phyloP scores from a whole-genome alignment of 2,113 vertebrate species.

The Gymnogyps californianus region DNA sequence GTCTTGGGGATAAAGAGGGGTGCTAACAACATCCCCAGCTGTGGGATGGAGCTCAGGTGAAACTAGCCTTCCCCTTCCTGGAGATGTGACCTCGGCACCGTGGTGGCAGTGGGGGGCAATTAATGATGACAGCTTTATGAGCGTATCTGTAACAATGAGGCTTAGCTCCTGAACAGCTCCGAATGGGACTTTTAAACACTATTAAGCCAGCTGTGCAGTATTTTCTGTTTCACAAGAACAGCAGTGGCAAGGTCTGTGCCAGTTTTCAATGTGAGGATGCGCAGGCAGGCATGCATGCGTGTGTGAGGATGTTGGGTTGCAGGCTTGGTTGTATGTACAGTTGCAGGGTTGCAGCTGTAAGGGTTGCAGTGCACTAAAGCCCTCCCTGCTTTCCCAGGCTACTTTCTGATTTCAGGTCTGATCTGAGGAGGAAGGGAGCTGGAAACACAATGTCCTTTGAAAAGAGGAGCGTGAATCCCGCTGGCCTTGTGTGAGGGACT shows the following conservation, averaged over 20 bases:
- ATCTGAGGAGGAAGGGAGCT: background rate
- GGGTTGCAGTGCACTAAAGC: background rate
- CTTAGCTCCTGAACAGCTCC: slow-evolving; percentile 14
- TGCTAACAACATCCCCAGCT: background rate
- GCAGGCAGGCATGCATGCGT: background rate
- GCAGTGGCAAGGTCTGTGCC: background rate
- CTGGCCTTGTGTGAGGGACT: no score
- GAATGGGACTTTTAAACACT: slow-evolving; percentile 29
- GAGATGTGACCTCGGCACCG: background rate
- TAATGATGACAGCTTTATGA: slow-evolving; percentile 51
- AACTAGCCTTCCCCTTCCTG: background rate
- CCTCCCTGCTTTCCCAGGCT: background rate
- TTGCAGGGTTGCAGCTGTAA: no score
- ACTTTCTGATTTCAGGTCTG: background rate
- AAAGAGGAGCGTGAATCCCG: background rate
- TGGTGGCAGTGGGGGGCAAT: background rate
- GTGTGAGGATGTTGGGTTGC: no score
- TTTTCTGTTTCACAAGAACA: slow-evolving; percentile 18
- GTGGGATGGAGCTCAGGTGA: background rate
- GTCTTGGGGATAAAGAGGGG: background rate
- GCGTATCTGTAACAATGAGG: background rate
- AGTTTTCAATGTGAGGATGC: background rate
- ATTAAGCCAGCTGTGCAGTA: slow-evolving; percentile 35
- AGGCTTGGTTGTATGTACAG: no score
- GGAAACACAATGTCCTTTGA: background rate